Evolutionary conservation across 1,140 invertebrate species (phyloP), one percentile per base, ranked within the genome.

Genomic region (Kradibia gibbosae): DNA sequence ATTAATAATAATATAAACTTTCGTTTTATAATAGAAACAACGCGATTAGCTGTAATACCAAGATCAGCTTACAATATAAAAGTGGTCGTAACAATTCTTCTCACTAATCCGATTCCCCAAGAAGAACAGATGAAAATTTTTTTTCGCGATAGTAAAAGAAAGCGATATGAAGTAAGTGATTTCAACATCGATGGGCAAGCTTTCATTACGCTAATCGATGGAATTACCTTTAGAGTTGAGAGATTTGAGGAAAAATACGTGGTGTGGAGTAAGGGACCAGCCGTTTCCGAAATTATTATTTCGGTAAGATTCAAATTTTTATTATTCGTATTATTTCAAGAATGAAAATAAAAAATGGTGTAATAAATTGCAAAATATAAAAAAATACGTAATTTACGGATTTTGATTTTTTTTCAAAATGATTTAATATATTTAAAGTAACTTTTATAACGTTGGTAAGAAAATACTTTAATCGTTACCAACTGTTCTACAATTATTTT

Each of bases 241-340:
- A 91, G 91, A 65, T 85, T 86, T 5, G 85, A 89, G 34, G 90
- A 91, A 50, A 88, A 87, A 10, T 92, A 94, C 83, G 90, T 87
- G 2, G 87, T 95, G 31, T 88, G 88, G 83, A 92, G 93, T 0
- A 88, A 90, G 55, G 94, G 94, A 45, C 93, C 94, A 0, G 87
- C 93, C 0, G 87, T 92, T 0, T 90, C 91, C 25, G 93, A 93
- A 85, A 88, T 95, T 10, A 88, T 93, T 3, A 86, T 94, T 60
- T 92, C 93, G 90, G 94, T 95, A 90, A 89, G 87, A 17, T 62
- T 72, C n/a, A 42, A 39, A 34, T 70, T 17, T 28, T 10, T 10
- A 34, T 65, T 13, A 8, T 65, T 65, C 7, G 22, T 65, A 45
- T 8, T 13, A 45, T 8, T 45, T 45, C 5, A 45, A n/a, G n/a